A percentile compares a stretch with the other conserved stretches of the same genome.
These are phyloP conservation scores for Drosophila erecta DNA, from an alignment of 1,140 invertebrate genomes.

Conservation along the genomic window DNA sequence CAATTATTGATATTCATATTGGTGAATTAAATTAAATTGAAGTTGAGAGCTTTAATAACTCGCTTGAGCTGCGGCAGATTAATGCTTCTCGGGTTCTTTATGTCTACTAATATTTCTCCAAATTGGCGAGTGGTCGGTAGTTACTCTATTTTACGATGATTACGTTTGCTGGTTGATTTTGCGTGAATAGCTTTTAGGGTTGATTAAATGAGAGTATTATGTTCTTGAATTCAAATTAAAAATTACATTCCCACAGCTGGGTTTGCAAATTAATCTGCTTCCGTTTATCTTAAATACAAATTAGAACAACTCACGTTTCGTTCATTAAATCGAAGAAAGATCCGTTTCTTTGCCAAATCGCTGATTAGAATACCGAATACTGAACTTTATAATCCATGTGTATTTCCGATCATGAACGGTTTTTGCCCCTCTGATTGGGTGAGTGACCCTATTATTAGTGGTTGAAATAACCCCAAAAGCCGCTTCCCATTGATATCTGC, in stretches of 20 bases:
- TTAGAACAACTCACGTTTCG: conserved; percentile 7
- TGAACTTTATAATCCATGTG: conserved; percentile 1
- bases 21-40: conserved; percentile 47
- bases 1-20: conserved; percentile 53
- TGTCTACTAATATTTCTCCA: conserved; percentile 1
- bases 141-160: conserved; percentile 1
- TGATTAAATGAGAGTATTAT: neutral
- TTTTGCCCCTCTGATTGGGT: conserved; percentile 8
- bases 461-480: conserved; percentile 16
- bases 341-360: conserved; percentile 26
- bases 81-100: neutral
- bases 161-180: conserved; percentile 7
- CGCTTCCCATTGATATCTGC: conserved; percentile 61
- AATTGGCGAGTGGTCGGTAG: neutral
- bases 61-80: conserved; percentile 4
- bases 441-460: conserved; percentile 41
- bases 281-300: conserved; percentile 11
- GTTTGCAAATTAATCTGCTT: conserved; percentile 4
- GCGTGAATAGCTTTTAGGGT: neutral
- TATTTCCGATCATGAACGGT: conserved; percentile 32
- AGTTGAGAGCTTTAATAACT: conserved; percentile 12
- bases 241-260: neutral
- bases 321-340: neutral
- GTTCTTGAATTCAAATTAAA: too few species aligned
- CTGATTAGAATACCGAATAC: conserved; percentile 18